Evolutionary conservation across 2,888 invertebrate species (phyloP), one percentile per base, ranked within the genome.

Genomic region (Aplocera efformata): DNA sequence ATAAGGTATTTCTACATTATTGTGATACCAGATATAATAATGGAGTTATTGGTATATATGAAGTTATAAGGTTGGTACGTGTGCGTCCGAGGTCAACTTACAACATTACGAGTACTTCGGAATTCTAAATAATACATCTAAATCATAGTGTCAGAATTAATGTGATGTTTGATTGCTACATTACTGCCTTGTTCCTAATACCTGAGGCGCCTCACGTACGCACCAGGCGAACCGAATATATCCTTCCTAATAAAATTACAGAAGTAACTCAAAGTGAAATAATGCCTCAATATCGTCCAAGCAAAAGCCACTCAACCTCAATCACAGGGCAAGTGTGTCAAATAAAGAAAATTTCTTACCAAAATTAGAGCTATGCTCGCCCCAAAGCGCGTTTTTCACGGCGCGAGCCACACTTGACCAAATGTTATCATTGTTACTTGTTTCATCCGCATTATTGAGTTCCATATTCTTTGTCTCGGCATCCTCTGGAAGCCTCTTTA

Each of bases 341-440:
- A 41, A 30, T 33, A 59, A 58, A 50, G 59, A 52, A 53, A 56
- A 50, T 39, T 50, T 55, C 63, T 60, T 52, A 75, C 74, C 60
- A 25, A 60, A 63, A 65, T 54, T 59, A 47, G 57, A 55, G 40
- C 61, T 68, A 53, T 67, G 62, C 17, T 79, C 79, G 40, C 79
- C 72, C 84, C 85, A 86, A 57, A 88, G 78, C n/a, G 78, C 84
- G 60, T 72, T 86, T 67, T 69, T 84, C 34, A 88, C 83, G 3
- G 79, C 85, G 44, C 66, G 76, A 4, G 83, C 77, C 6, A 88
- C 83, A 36, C 76, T 76, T 8, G 84, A 73, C 88, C 86, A 88
- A 48, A 86, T 77, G 56, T 84, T 85, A 50, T 83, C 83, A 56
- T 79, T n/a, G n/a, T n/a, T 84, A 56, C 74, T 71, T 9, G 60